Evolutionary conservation across 2,888 invertebrate genomes (phyloP).

Genomic region (Melanargia galathea): DNA sequence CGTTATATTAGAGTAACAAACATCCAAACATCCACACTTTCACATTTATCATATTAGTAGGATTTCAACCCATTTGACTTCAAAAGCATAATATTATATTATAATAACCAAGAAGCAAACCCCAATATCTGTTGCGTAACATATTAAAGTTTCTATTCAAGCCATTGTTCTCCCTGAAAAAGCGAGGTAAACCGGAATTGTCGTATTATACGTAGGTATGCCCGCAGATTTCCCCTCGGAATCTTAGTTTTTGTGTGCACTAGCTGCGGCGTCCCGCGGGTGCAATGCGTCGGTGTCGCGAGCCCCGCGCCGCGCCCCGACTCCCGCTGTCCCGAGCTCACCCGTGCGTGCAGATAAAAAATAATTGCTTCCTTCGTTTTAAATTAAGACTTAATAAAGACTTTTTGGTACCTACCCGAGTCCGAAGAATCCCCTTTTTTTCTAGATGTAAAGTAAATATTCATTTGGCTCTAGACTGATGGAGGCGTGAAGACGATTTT

Average conservation of each 20-base stretch:
- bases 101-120: no score
- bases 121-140: background rate
- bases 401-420: background rate
- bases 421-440: no score
- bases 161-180: constrained; percentile 5
- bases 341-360: constrained; percentile 80
- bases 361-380: constrained; percentile 75
- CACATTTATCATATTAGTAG: no score
- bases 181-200: constrained; percentile 4
- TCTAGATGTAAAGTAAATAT: no score
- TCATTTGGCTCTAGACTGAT: no score
- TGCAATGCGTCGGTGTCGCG: constrained; percentile 70
- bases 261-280: constrained; percentile 64
- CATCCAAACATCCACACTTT: no score
- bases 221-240: constrained; percentile 60
- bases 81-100: background rate
- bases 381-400: constrained; percentile 50
- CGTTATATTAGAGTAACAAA: no score
- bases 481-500: no score
- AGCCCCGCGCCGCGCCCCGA: constrained; percentile 41
- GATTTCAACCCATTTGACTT: no score
- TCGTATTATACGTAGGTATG: constrained; percentile 20
- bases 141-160: background rate
- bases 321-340: constrained; percentile 46
- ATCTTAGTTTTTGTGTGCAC: constrained; percentile 58